Conservation (phyloP, 2,888 invertebrate genomes). For the Drosophila leonis region DNA sequence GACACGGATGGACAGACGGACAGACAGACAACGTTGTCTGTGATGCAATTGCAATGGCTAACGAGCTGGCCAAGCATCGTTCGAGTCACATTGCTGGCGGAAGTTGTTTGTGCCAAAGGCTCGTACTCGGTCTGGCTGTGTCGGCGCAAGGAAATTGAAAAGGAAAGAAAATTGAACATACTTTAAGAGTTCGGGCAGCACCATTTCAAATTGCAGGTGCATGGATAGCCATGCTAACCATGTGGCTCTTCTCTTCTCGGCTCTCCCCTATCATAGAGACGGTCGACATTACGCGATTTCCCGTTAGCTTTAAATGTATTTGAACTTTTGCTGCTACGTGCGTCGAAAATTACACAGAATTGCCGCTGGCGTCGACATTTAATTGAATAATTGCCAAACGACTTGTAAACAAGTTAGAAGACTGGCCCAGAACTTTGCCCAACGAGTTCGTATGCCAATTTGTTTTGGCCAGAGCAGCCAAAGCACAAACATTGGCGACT, state of each 20-base stretch:
- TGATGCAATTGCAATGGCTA: slow-evolving; percentile 69
- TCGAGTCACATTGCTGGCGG: slow-evolving; percentile 31
- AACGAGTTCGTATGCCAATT: slow-evolving; percentile 64
- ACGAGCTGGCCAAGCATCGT: slow-evolving; percentile 45
- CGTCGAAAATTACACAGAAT: slow-evolving; percentile 61
- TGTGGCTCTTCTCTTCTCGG: neutral
- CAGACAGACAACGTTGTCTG: slow-evolving; percentile 18
- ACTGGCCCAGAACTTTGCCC: slow-evolving; percentile 45
- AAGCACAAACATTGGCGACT: slow-evolving; percentile 12
- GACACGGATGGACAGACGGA: slow-evolving; percentile 1
- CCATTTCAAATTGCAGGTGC: slow-evolving; percentile 41
- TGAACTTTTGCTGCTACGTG: slow-evolving; percentile 42
- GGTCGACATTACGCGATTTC: slow-evolving; percentile 61
- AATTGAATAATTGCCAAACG: slow-evolving; percentile 79
- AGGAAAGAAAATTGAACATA: slow-evolving; percentile 62
- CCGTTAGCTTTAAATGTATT: slow-evolving; percentile 63
- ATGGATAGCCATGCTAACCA: neutral
- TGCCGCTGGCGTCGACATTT: slow-evolving; percentile 55
- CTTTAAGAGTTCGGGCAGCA: slow-evolving; percentile 50
- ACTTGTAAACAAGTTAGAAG: slow-evolving; percentile 68
- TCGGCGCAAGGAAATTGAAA: slow-evolving; percentile 66
- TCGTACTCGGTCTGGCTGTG: slow-evolving; percentile 43
- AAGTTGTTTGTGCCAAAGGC: slow-evolving; percentile 68
- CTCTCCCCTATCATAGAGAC: neutral
- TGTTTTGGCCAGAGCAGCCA: slow-evolving; percentile 47